Conservation (phyloP, 2,888 invertebrate species). For the Nipponacmea schrenckii region DNA sequence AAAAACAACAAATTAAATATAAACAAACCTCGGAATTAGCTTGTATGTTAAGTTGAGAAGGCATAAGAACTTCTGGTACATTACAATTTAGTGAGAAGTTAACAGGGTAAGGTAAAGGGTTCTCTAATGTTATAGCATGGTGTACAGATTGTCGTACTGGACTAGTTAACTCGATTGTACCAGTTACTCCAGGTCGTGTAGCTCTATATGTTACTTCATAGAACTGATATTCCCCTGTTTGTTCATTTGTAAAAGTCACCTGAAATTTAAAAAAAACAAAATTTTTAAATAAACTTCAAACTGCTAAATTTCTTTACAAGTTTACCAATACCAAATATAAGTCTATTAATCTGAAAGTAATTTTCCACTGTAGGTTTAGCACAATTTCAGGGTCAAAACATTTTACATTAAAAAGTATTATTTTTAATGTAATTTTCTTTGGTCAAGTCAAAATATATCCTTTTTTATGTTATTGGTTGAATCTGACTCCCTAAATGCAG, state of each 20-base stretch:
- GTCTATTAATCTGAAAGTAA: no score
- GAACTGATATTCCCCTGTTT: conserved; percentile 65
- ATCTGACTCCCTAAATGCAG: no score
- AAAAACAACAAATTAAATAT: background rate
- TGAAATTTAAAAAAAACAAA: conserved; percentile 35
- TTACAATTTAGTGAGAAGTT: conserved; percentile 61
- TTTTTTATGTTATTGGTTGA: no score
- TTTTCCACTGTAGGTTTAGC: no score
- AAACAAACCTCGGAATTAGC: conserved; percentile 60
- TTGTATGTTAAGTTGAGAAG: conserved; percentile 61
- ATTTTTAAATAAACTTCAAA: background rate
- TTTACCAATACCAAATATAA: no score
- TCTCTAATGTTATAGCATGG: conserved; percentile 63
- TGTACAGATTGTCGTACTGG: conserved; percentile 65
- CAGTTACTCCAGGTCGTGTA: conserved; percentile 58
- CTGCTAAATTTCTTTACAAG: background rate
- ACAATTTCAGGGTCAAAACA: no score
- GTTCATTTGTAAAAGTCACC: conserved; percentile 66
- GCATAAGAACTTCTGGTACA: conserved; percentile 63
- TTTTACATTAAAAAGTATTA: no score
- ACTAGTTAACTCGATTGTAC: conserved; percentile 61
- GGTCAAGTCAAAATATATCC: no score
- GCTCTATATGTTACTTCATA: conserved; percentile 65
- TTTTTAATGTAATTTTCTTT: no score
- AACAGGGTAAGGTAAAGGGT: conserved; percentile 61